phyloP scores from a whole-genome alignment of 2,888 invertebrate genomes.

The Mycalesis mineus region DNA sequence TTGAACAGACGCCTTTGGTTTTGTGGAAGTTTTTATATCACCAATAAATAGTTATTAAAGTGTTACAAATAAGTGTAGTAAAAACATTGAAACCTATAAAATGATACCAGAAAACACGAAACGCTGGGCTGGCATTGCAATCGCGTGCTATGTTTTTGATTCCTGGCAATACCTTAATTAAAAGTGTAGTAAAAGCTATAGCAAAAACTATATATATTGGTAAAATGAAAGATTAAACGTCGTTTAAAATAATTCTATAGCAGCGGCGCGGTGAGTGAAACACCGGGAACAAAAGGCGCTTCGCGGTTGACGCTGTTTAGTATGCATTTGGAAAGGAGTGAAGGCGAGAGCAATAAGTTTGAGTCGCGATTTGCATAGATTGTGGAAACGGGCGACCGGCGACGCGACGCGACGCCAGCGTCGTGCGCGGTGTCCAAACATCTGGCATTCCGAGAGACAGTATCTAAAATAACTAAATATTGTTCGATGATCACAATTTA shows the following conservation, averaged over 20 bases:
- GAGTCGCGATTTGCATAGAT: constrained; percentile 75
- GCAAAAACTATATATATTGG: no score
- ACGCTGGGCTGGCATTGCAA: no score
- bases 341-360: constrained; percentile 77
- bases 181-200: no score
- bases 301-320: constrained; percentile 58
- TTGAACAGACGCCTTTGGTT: no score
- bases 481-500: no score
- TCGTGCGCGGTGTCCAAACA: constrained; percentile 27
- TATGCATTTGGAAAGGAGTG: constrained; percentile 76
- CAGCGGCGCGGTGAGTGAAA: constrained; percentile 56
- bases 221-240: constrained; percentile 20
- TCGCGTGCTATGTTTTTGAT: not conserved
- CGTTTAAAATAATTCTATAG: constrained; percentile 39
- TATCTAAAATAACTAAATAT: no score
- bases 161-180: no score
- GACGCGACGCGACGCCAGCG: constrained; percentile 28
- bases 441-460: not conserved
- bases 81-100: no score
- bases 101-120: no score
- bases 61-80: no score
- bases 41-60: no score
- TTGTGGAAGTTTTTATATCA: not conserved
- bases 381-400: constrained; percentile 41
- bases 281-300: constrained; percentile 63